Evolutionary conservation across 2,797 vertebrate species (phyloP), one percentile per base, ranked within the genome.

Genomic region (Lerista edwardsae): DNA sequence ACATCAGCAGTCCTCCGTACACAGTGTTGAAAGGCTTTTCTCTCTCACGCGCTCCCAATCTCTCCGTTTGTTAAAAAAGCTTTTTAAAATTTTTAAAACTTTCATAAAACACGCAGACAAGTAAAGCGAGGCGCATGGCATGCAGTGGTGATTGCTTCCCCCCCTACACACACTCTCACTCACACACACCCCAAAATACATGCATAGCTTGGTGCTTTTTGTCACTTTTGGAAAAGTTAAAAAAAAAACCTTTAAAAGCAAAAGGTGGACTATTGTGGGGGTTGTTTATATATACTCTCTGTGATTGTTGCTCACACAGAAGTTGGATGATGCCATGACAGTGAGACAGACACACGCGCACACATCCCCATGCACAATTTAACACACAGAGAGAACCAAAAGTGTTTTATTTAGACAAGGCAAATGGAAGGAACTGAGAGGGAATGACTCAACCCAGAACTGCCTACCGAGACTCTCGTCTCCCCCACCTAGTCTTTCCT

Each of bases 121-220:
- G 97, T 90, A 96, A 96, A 95, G 97, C 96, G 84, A 95, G 90
- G 94, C 92, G 95, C 95, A 94, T 95, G 96, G 95, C 97, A 97
- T 98, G 97, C 97, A 96, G 96, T 95, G 96, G 84, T 67, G 44
- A 86, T 83, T 75, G 87, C 96, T 96, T 95, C 96, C 31, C 78
- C 55, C 47, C 47, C n/a, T 36, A 65, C 61, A 55, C 62, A 39
- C 81, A 1, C 59, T 12, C 55, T 9, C 61, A 51, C 57, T 7
- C 21, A 29, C 82, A 31, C 61, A 39, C 55, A 31, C 61, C n/a
- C 67, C 78, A 72, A 95, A 96, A 94, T 96, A 97, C 97, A 98
- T 98, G 97, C 97, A 97, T 96, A 95, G 95, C 94, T 95, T 88
- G 88, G 90, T 84, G 75, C 73, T 76, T 75, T 86, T 71, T 47